Conservation (phyloP, 2,113 vertebrate species). For the Engraulis encrasicolus region DNA sequence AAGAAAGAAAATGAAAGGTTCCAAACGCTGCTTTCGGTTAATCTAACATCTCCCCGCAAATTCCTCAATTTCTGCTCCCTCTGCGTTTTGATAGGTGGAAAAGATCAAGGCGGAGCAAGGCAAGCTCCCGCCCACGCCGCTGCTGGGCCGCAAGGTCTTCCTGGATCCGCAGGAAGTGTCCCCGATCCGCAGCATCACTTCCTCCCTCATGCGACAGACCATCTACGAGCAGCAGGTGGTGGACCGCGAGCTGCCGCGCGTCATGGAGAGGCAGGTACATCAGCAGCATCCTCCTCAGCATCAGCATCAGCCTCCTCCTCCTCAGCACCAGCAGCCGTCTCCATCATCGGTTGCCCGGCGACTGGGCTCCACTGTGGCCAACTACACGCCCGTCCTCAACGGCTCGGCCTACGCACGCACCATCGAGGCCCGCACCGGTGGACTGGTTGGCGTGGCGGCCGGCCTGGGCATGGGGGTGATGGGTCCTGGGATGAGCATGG, state of each 20-base stretch:
- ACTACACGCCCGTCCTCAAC: constrained; percentile 75
- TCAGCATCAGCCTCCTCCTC: no score
- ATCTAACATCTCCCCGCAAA: not conserved
- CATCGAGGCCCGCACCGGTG: constrained; percentile 56
- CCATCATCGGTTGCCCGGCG: constrained; percentile 66
- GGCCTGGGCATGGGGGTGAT: constrained; percentile 52
- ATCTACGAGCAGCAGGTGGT: constrained; percentile 71
- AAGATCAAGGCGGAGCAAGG: constrained; percentile 88
- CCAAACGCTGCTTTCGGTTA: no score
- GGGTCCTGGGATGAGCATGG: no score
- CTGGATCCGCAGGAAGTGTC: constrained; percentile 82
- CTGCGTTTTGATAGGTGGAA: constrained; percentile 78
- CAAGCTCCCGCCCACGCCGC: constrained; percentile 86
- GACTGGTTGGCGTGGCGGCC: constrained; percentile 63
- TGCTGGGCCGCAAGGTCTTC: constrained; percentile 91
- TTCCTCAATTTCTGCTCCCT: not conserved
- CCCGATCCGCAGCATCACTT: constrained; percentile 63
- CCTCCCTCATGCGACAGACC: constrained; percentile 78
- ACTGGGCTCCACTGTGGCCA: constrained; percentile 66
- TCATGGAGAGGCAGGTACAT: constrained; percentile 53
- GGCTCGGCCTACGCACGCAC: constrained; percentile 61
- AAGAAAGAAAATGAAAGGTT: no score
- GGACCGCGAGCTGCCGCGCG: constrained; percentile 71
- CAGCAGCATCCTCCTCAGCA: constrained; percentile 67
- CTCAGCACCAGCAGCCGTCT: constrained; percentile 61